A percentile compares a stretch with the other conserved stretches of the same genome.
These are phyloP conservation scores for Periparus ater DNA, from an alignment of 2,797 vertebrate genomes.

Conservation along the genomic window DNA sequence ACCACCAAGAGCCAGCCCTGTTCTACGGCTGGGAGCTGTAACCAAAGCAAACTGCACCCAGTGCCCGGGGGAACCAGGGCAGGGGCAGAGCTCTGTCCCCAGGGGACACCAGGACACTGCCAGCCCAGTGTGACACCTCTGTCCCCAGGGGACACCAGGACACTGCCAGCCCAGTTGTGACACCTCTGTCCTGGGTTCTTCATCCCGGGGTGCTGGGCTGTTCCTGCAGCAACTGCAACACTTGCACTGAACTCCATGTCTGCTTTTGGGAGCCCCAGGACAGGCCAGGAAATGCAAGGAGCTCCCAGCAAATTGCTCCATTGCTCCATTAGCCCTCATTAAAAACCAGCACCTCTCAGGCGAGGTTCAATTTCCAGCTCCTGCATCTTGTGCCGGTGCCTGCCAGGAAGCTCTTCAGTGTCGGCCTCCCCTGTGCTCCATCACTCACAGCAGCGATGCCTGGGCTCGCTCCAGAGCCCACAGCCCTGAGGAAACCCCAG, in stretches of 20 bases:
- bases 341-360: background rate
- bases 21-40: fast-evolving
- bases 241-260: background rate
- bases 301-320: background rate
- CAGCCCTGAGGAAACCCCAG: background rate
- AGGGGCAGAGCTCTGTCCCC: background rate
- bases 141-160: too few relatives aligned
- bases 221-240: fast-evolving
- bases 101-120: background rate
- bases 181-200: background rate
- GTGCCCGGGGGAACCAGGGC: fast-evolving
- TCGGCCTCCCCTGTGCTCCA: background rate
- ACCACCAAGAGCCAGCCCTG: background rate
- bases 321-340: background rate
- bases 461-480: background rate
- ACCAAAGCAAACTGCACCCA: background rate
- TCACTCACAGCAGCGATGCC: fast-evolving
- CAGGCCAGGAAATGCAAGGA: background rate
- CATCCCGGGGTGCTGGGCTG: background rate
- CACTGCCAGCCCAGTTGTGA: too few relatives aligned
- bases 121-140: too few relatives aligned
- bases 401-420: background rate
- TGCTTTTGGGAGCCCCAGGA: background rate
- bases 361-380: background rate
- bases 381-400: background rate